phyloP scores from a whole-genome alignment of 2,797 vertebrate species.

The Petrocephalus sullivani region DNA sequence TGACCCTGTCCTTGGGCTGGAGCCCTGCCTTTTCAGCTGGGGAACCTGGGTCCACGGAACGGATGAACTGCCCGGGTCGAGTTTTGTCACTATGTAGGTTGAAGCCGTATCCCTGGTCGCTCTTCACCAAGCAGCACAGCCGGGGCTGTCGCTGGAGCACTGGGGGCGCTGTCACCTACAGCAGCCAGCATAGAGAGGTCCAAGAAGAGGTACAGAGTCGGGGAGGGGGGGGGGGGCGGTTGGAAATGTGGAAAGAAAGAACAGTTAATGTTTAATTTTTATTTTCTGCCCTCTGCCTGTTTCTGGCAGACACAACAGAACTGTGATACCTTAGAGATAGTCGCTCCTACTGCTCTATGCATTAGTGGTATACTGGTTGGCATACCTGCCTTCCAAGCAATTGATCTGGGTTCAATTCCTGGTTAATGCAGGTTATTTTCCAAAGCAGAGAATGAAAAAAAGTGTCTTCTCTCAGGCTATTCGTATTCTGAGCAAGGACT shows the following conservation, averaged over 20 bases:
- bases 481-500: neutral
- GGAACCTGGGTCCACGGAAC: constrained; percentile 77
- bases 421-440: neutral
- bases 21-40: constrained; percentile 74
- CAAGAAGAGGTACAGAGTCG: no score
- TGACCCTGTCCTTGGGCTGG: constrained; percentile 74
- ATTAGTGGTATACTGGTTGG: neutral
- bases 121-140: constrained; percentile 76
- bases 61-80: constrained; percentile 79
- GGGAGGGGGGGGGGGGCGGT: neutral
- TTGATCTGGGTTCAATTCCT: neutral
- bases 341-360: neutral
- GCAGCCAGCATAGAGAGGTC: neutral
- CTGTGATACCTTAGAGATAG: neutral
- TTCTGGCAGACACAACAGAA: neutral
- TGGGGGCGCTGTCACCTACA: constrained; percentile 18
- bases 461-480: neutral
- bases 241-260: neutral
- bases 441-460: neutral
- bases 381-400: neutral
- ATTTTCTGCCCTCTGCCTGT: neutral
- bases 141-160: constrained; percentile 69
- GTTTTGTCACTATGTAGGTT: constrained; percentile 87
- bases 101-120: constrained; percentile 81
- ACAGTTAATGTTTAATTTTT: neutral